Conservation (phyloP, 2,888 invertebrate species). For the Corbicula japonica region DNA sequence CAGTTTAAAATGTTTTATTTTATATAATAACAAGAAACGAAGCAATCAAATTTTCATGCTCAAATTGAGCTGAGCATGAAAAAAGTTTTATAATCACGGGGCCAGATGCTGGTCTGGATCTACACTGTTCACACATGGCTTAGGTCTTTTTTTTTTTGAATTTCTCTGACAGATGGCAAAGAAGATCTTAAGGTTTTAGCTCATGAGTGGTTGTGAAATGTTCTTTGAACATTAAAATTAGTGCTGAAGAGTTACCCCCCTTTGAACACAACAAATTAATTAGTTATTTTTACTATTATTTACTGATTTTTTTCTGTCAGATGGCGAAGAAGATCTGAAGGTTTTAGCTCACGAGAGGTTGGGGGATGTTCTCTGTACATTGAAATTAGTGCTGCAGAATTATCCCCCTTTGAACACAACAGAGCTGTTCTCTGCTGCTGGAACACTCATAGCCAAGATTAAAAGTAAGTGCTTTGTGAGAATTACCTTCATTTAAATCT, state of each 20-base stretch:
- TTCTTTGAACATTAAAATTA: conserved; percentile 86
- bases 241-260: conserved; percentile 87
- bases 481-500: too few relatives aligned
- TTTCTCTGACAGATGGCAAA: conserved; percentile 70
- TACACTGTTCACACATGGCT: too few relatives aligned
- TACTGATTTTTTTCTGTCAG: conserved; percentile 72
- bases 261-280: conserved; percentile 87
- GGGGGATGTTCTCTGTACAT: conserved; percentile 87
- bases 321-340: conserved; percentile 77
- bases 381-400: conserved; percentile 87
- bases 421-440: conserved; percentile 87
- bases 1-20: too few relatives aligned
- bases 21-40: too few relatives aligned
- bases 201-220: conserved; percentile 87
- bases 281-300: too few relatives aligned
- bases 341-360: conserved; percentile 87
- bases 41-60: too few relatives aligned
- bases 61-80: too few relatives aligned
- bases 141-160: too few relatives aligned
- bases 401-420: conserved; percentile 87
- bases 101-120: too few relatives aligned
- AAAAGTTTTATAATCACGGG: too few relatives aligned
- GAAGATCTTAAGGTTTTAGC: conserved; percentile 84
- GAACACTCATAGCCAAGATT: conserved; percentile 87
- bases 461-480: conserved; percentile 86